These are phyloP conservation scores for Pipistrellus pipistrellus DNA, from an alignment of 2,797 vertebrate species.

Conservation along the genomic window DNA sequence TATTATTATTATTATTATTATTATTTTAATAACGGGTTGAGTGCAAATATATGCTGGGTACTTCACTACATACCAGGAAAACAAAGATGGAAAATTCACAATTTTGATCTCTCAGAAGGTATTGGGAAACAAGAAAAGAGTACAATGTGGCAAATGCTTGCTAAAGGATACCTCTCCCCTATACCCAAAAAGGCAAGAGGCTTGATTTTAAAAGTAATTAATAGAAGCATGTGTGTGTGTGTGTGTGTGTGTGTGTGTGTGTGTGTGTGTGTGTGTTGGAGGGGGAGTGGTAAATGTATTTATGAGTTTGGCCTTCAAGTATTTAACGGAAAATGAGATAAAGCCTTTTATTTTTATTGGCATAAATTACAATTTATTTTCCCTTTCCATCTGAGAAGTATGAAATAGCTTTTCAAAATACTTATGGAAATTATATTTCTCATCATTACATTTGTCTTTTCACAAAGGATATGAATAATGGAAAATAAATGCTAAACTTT, in stretches of 20 bases:
- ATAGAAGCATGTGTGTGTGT: neutral
- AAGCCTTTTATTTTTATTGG: conserved; percentile 58
- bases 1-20: neutral
- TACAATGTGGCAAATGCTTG: neutral
- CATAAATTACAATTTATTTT: conserved; percentile 47
- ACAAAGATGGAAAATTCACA: neutral
- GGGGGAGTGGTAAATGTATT: neutral
- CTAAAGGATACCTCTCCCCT: neutral
- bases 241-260: neutral
- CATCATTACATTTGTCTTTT: neutral
- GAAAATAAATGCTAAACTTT: neutral
- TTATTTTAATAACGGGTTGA: neutral
- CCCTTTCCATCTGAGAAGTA: neutral
- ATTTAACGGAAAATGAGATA: conserved; percentile 50
- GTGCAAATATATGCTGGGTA: neutral
- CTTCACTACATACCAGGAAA: neutral
- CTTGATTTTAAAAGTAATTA: neutral
- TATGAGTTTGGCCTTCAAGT: neutral
- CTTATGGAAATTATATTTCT: conserved; percentile 54
- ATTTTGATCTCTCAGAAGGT: neutral
- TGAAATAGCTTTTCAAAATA: conserved; percentile 55
- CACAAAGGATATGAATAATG: conserved; percentile 16
- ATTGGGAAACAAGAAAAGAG: neutral
- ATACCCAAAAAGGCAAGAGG: neutral
- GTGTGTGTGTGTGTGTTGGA: neutral